Evolutionary conservation across 2,888 invertebrate genomes (phyloP).

Genomic region (Caradrina clavipalpis): DNA sequence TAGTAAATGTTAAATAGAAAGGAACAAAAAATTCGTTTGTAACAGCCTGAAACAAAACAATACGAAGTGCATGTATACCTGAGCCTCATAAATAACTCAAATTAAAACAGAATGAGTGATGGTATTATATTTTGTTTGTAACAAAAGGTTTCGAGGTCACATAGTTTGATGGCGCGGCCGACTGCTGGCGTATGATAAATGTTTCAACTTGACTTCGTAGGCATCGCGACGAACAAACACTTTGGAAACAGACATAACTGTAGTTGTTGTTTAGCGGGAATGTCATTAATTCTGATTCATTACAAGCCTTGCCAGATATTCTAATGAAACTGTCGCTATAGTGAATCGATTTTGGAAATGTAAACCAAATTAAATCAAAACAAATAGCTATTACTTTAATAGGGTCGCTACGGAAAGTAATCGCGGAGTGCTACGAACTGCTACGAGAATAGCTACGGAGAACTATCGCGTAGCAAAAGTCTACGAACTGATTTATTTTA

Average conservation of each 20-base stretch:
- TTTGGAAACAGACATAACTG: conserved; percentile 9
- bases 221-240: conserved; percentile 21
- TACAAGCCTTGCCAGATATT: not conserved
- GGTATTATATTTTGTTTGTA: conserved; percentile 23
- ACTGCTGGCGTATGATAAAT: conserved; percentile 43
- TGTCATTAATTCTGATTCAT: conserved; percentile 41
- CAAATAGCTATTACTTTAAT: not conserved
- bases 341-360: not conserved
- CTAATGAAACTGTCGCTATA: not conserved
- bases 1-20: too few relatives aligned
- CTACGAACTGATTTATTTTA: not conserved
- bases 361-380: not conserved
- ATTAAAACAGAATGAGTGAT: conserved; percentile 24
- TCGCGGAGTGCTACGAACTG: conserved; percentile 30
- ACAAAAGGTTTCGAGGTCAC: conserved; percentile 18
- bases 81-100: conserved; percentile 19
- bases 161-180: conserved; percentile 3
- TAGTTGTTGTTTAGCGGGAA: conserved; percentile 21
- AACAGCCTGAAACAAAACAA: not conserved
- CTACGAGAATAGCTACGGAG: conserved; percentile 37
- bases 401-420: not conserved
- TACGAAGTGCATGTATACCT: not conserved
- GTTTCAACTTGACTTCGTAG: conserved; percentile 32
- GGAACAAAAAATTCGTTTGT: not conserved
- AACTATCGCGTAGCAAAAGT: conserved; percentile 17